Base-by-base conservation (phyloP, 2,797 vertebrate genomes). In the Mormyrus hasselquistii region DNA sequence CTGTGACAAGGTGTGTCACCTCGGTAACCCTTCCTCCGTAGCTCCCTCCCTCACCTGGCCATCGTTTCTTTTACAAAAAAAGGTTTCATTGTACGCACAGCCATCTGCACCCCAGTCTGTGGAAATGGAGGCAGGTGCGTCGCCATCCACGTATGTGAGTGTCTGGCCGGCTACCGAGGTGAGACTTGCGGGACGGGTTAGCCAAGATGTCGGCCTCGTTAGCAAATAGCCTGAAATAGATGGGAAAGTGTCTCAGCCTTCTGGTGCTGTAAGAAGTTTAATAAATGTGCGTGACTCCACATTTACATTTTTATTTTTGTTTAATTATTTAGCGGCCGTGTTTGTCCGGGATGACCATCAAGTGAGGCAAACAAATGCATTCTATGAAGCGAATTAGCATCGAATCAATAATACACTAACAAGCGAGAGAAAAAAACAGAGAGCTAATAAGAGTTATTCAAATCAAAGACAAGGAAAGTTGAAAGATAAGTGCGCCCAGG, bases 171-270 rank as follows among this genome's bases (percentile, higher is more conserved):
- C 88, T 96, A 94, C 91, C 93, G 90, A 12, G 94, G 93, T 89
- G 93, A 95, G 73, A 92, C 87, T 41, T 96, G 94, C 84, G 93
- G 96, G 89, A 94, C 93, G 88, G 93, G 92, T 95, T 92, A 91
- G 69, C 88, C 90, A 57, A 34, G 55, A 19, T 4, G 1, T n/a
- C 8, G 41, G 3, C 69, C 16, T n/a, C 19, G 9, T 53, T 88
- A 82, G 49, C 50, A 5, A 25, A 84, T 22, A 84, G 38, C 73
- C 41, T 14, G 38, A 44, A 79, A 41, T 79, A 44, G 73, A 41
- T 19, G 55, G 34, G 14, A 79, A 79, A 79, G 73, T 44, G 38
- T 38, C 73, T 79, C 41, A 9, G 73, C 34, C 34, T 44, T 79
- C 73, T 79, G 73, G 73, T 79, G 16, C 19, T 19, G 6, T 44